Evolutionary conservation across 1,140 invertebrate species (phyloP).

Genomic region (Euglossa dilemma): DNA sequence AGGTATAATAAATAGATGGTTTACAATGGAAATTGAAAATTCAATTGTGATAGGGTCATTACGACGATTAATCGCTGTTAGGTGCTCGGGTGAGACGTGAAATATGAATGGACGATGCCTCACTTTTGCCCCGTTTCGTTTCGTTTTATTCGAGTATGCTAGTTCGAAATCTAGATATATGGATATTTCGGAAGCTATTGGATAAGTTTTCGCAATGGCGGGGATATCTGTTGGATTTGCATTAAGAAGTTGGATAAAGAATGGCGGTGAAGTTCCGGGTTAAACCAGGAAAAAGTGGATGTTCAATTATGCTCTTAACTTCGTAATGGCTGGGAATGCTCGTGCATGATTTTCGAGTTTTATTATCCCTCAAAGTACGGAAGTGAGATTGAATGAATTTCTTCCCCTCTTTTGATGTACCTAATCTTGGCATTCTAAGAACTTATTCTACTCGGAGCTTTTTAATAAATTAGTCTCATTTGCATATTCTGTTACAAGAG

Average conservation of each 20-base stretch:
- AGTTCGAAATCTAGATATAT: background rate
- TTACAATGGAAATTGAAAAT: constrained; percentile 5
- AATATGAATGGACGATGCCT: background rate
- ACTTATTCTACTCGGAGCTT: background rate
- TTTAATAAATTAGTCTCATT: background rate
- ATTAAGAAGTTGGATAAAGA: constrained; percentile 32
- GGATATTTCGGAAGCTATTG: background rate
- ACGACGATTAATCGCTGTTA: background rate
- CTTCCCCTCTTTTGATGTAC: no score
- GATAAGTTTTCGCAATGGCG: background rate
- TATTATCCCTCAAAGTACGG: background rate
- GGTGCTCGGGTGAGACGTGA: background rate
- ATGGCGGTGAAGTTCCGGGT: constrained; percentile 27
- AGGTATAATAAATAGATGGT: background rate
- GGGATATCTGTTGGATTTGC: background rate
- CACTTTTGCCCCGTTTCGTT: background rate
- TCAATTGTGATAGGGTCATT: background rate
- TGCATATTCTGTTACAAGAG: background rate
- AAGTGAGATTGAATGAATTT: no score
- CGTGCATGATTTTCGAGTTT: background rate
- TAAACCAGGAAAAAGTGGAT: constrained; percentile 9
- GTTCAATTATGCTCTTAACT: background rate
- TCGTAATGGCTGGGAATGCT: background rate
- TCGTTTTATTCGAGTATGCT: background rate
- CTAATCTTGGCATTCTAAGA: no score